A percentile compares a stretch with the other conserved stretches of the same genome.
Evolutionary conservation across 2,113 vertebrate genomes (phyloP).

Genomic region (Stigmatopora argus): DNA sequence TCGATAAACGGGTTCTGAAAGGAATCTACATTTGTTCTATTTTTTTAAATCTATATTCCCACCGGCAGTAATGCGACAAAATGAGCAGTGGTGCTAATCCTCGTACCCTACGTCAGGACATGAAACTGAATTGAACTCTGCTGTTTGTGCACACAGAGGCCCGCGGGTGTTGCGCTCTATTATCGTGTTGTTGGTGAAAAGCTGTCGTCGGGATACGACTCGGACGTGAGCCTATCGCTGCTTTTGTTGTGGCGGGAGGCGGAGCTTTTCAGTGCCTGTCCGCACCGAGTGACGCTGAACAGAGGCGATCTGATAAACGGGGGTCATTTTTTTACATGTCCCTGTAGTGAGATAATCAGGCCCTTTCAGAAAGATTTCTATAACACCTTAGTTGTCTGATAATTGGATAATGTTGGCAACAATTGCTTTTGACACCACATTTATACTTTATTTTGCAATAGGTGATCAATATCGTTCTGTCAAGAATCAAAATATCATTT

Average conservation of each 20-base stretch:
- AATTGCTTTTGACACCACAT: not conserved
- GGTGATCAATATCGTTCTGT: no score
- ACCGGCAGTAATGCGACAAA: not conserved
- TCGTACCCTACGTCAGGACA: slow-evolving; percentile 1
- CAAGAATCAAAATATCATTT: no score
- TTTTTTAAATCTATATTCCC: not conserved
- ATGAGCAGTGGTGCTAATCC: not conserved
- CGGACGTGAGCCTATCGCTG: not conserved
- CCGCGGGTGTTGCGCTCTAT: not conserved
- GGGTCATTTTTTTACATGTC: not conserved
- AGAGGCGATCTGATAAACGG: not conserved
- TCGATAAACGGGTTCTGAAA: no score
- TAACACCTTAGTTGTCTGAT: not conserved
- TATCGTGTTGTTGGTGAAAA: slow-evolving; percentile 4
- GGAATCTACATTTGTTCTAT: no score
- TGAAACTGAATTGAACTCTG: not conserved
- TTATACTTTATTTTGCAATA: no score
- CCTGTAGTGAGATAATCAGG: not conserved
- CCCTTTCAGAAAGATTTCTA: not conserved
- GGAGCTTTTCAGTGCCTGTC: slow-evolving; percentile 7
- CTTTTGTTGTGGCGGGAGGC: not conserved
- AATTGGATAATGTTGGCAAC: not conserved
- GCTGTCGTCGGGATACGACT: not conserved
- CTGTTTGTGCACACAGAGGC: not conserved
- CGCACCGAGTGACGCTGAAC: not conserved